Evolutionary conservation across 2,113 vertebrate genomes (phyloP).

Genomic region (Pelmatolapia mariae): DNA sequence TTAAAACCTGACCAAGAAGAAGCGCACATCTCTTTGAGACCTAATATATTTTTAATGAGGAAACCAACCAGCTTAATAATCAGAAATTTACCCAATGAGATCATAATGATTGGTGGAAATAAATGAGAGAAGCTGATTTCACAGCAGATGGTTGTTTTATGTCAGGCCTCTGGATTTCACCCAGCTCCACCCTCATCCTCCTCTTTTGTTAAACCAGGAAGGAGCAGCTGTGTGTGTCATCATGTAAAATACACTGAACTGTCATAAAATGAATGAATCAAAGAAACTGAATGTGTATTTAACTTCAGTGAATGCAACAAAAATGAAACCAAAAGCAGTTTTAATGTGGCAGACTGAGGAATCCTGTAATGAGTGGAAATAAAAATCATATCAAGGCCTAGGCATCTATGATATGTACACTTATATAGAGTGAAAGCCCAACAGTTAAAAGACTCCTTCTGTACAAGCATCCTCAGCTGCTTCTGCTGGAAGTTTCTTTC

Average conservation of each 20-base stretch:
- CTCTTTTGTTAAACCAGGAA: not conserved
- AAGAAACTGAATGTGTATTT: not conserved
- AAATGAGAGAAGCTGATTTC: not conserved
- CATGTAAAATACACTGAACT: not conserved
- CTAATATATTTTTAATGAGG: not conserved
- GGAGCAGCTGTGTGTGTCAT: not conserved
- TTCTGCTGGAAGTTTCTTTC: not conserved
- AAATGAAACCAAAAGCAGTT: not conserved
- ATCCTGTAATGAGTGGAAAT: not conserved
- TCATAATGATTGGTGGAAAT: rapidly evolving
- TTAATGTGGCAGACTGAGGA: not conserved
- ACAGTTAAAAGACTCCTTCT: not conserved
- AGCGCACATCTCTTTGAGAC: not conserved
- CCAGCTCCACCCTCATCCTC: not conserved
- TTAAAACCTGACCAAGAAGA: no score
- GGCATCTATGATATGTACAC: not conserved
- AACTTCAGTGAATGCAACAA: not conserved
- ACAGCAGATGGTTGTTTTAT: not conserved
- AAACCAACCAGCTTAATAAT: not conserved
- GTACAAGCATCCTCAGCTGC: not conserved
- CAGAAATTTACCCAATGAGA: not conserved
- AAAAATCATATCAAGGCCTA: not conserved
- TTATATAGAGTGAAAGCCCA: not conserved
- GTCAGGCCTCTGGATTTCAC: not conserved
- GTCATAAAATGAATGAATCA: not conserved